A percentile compares a stretch with the other conserved stretches of the same genome.
Conservation (phyloP, 2,888 invertebrate species). For the Scaptomyza flava region DNA sequence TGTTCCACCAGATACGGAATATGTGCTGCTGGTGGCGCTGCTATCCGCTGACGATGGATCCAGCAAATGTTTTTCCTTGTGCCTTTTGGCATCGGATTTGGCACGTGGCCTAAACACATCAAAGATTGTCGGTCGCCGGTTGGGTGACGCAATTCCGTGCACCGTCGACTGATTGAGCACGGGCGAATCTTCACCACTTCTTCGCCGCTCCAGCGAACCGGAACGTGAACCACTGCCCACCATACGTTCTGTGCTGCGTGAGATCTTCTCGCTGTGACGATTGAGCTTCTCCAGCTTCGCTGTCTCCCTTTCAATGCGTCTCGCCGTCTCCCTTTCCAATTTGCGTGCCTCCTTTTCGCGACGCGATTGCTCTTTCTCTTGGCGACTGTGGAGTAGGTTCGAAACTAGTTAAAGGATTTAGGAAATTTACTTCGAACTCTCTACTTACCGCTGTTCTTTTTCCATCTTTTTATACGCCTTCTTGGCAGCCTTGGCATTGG, state of each 20-base stretch:
- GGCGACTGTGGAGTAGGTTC: constrained; percentile 66
- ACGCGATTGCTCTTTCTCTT: constrained; percentile 83
- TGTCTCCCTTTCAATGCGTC: constrained; percentile 83
- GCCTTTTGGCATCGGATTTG: constrained; percentile 89
- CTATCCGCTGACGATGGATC: constrained; percentile 81
- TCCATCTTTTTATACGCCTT: constrained; percentile 84
- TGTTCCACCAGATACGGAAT: constrained; percentile 68
- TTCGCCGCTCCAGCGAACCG: constrained; percentile 83
- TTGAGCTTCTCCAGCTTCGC: constrained; percentile 84
- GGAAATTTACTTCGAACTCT: not conserved
- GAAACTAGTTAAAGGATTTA: too few relatives aligned
- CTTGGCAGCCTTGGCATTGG: constrained; percentile 83
- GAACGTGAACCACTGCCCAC: constrained; percentile 82
- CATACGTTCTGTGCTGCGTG: constrained; percentile 84
- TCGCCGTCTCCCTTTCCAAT: constrained; percentile 83
- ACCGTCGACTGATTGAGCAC: constrained; percentile 84
- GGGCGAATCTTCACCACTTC: constrained; percentile 84
- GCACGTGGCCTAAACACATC: constrained; percentile 92
- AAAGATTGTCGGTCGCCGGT: constrained; percentile 90
- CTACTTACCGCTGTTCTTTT: constrained; percentile 82
- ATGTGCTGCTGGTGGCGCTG: constrained; percentile 81
- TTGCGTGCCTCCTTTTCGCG: constrained; percentile 84
- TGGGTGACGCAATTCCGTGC: constrained; percentile 87
- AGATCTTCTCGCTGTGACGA: constrained; percentile 83
- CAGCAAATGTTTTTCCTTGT: constrained; percentile 78